Evolutionary conservation across 1,140 invertebrate genomes (phyloP), one percentile per base, ranked within the genome.

Genomic region (Diplogasteroides magnus): DNA sequence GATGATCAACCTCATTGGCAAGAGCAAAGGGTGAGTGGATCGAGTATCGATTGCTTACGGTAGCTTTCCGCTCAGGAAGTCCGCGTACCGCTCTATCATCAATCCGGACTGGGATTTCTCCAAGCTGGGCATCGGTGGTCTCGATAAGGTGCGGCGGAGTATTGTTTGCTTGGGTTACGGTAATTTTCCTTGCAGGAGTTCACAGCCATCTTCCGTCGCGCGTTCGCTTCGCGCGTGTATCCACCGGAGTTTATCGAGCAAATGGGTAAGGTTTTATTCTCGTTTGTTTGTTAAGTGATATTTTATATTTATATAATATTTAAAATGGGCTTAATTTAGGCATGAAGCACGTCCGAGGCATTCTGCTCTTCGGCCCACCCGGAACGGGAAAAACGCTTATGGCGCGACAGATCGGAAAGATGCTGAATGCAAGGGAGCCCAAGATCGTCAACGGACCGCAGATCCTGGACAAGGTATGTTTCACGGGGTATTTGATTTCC

Each of bases 381-480:
- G 96, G 97, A 77, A 99, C 96, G 27, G 97, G 97, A 77, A 99
- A 99, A 86, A 99, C 97, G 0, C 84, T 99, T 72, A 98, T 99
- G 92, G 97, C 97, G 13, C 88, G 94, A n/a, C 94, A 97, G 86
- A 98, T 99, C 76, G 96, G 96, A 1, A 93, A 93, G 74, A 99
- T 99, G 97, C 86, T 99, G 68, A 98, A 99, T 85, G 93, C 96
- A 0, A 87, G 94, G 28, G 95, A 98, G 83, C 96, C 97, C 0
- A 98, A 99, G 86, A 98, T 99, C 81, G 94, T 99, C 0, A 99
- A 98, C 84, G 97, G 96, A 23, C 96, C 97, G 0, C 94, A 98
- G 83, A 96, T 99, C 82, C 86, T 99, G 72, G 94, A 99, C 85
- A 99, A 99, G 60, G 66, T 68, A 3, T 26, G n/a, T n/a, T n/a